Evolutionary conservation across 2,888 invertebrate species (phyloP), one percentile per base, ranked within the genome.

Genomic region (Drosophila kambysellisi): DNA sequence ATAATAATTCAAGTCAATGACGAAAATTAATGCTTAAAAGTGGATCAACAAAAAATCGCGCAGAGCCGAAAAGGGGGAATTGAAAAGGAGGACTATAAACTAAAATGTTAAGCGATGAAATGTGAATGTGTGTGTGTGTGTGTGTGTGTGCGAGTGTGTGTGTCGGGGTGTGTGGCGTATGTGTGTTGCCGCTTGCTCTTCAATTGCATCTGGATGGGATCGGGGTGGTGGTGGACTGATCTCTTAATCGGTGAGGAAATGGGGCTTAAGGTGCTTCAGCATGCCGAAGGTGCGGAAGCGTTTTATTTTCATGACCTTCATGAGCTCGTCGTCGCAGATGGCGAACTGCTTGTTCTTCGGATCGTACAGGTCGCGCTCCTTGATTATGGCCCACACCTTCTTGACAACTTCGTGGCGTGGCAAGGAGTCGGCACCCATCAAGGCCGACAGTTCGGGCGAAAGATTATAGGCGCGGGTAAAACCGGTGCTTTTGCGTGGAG

Each of bases 271-370:
- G 93, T 97, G 97, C 93, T 99, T 99, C 96, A 99, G 97, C 99
- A 99, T 99, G 76, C 98, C 98, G 91, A 99, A 99, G 64, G 97
- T 97, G 87, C 97, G 96, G 95, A 99, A 98, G 41, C 98, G 96
- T 92, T 98, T 98, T 3, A 96, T 96, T 46, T 98, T 98, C 92
- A 99, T 97, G 46, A 99, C 96, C 93, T 97, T 97, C 93, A 96
- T 94, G 48, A 99, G 94, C 61, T 98, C 97, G 62, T 97, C 97
- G 92, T 99, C 98, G 93, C 98, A 98, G 88, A 98, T 97, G 81
- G 98, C 98, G 91, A 95, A 99, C 93, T 98, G 98, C 93, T 97
- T 98, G 93, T 99, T 98, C 91, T 97, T 98, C 12, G 98, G 98
- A 92, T 99, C 99, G 89, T 96, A 97, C 20, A 98, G 94, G 91